Evolutionary conservation across 1,140 invertebrate species (phyloP), one percentile per base, ranked within the genome.

Genomic region (Cotesia glomerata): DNA sequence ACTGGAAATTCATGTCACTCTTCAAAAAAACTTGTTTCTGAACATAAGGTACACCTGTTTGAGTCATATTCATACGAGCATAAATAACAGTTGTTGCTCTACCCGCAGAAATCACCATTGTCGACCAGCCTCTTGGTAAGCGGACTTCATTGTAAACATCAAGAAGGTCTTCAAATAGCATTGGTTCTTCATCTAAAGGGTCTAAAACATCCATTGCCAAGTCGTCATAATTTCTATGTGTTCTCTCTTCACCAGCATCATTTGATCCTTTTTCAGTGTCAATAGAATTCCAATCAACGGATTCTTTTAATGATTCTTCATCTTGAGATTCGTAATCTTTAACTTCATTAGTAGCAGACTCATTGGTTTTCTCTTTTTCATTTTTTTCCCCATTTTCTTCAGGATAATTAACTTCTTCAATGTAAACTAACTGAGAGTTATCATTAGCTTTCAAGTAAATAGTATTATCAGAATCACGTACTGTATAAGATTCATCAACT

Each of bases 141-240:
- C 61, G 73, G 9, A 82, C 74, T 76, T 86, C 84, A 51, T 82
- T 81, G 69, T 78, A 85, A 45, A 82, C 67, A 77, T 86, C 85
- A 9, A 86, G 71, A 16, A 86, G 75, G 75, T 86, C 85, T 75
- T 86, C 84, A 69, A 86, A 86, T 26, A 85, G 68, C 78, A 84
- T 81, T 4, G 26, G 64, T 13, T 77, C 45, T 61, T 58, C 16
- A 35, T 73, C 52, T 14, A 71, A 32, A 18, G 70, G 61, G 66
- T 75, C 71, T 59, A 54, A n/a, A 13, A 16, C 11, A 8, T 75
- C 74, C 54, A 69, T 69, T 9, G 59, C 49, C 18, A 45, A 63
- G 11, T 71, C 73, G 3, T 69, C 59, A 7, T 74, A 61, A 5
- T 16, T 52, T 36, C 16, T 66, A n/a, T 45, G 14, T n/a, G 51